phyloP scores from a whole-genome alignment of 2,888 invertebrate genomes.

The Dyspetes luteomarginatus region DNA sequence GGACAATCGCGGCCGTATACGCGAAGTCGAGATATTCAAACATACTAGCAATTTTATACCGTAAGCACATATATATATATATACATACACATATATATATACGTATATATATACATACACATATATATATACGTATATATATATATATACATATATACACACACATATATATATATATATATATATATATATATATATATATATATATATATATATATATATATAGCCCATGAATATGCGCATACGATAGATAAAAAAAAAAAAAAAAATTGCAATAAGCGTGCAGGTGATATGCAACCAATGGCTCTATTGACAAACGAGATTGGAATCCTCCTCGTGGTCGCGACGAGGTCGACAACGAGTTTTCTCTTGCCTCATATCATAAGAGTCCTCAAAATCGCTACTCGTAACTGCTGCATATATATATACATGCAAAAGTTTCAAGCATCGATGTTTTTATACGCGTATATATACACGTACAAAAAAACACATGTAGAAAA shows the following conservation, averaged over 20 bases:
- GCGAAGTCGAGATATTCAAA: constrained; percentile 18
- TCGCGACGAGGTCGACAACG: constrained; percentile 49
- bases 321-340: constrained; percentile 26
- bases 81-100: neutral
- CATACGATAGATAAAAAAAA: no score
- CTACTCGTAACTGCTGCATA: neutral
- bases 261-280: constrained; percentile 4
- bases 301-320: constrained; percentile 32
- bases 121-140: neutral
- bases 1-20: constrained; percentile 48
- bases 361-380: constrained; percentile 28
- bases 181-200: no score
- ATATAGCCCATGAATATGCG: no score
- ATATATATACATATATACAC: neutral
- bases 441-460: no score
- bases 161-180: no score
- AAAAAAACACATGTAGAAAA: constrained; percentile 38
- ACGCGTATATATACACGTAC: neutral
- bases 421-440: neutral
- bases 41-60: neutral
- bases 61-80: neutral
- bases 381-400: constrained; percentile 33
- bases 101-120: neutral
- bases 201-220: no score
- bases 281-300: neutral